Evolutionary conservation across 2,113 vertebrate species (phyloP).

Genomic region (Ceratotherium simum): DNA sequence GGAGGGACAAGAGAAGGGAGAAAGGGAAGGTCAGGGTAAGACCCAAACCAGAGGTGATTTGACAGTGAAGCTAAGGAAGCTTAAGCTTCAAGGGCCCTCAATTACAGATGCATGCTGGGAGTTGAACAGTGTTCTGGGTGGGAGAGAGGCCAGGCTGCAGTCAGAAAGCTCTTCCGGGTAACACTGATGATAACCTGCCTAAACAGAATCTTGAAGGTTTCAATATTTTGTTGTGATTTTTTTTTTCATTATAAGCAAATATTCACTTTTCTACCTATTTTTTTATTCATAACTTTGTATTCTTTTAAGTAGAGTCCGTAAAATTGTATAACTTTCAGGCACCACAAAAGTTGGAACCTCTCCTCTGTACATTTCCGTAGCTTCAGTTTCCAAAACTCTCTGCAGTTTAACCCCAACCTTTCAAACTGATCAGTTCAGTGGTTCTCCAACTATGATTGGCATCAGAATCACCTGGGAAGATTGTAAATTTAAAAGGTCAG

Average conservation of each 20-base stretch:
- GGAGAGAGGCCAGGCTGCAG: not conserved
- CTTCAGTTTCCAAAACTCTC: not conserved
- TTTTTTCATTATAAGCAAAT: not conserved
- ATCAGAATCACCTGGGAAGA: not conserved
- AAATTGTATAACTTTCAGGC: not conserved
- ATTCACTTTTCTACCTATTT: not conserved
- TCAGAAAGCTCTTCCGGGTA: not conserved
- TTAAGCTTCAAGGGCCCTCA: not conserved
- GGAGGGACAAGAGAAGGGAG: not conserved
- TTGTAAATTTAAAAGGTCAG: not conserved
- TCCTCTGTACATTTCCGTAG: not conserved
- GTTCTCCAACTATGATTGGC: not conserved
- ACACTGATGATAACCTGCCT: not conserved
- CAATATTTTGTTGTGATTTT: not conserved
- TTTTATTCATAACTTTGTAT: not conserved
- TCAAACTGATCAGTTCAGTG: not conserved
- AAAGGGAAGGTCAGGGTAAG: not conserved
- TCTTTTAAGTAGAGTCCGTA: constrained; percentile 27
- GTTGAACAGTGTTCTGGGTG: not conserved
- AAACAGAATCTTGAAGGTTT: not conserved
- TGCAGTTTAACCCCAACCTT: not conserved
- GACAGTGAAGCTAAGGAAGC: not conserved
- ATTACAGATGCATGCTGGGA: not conserved
- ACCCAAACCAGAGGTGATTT: not conserved
- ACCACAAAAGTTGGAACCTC: not conserved